A percentile compares a stretch with the other conserved stretches of the same genome.
Evolutionary conservation across 2,797 vertebrate genomes (phyloP).

Genomic region (Alca torda): DNA sequence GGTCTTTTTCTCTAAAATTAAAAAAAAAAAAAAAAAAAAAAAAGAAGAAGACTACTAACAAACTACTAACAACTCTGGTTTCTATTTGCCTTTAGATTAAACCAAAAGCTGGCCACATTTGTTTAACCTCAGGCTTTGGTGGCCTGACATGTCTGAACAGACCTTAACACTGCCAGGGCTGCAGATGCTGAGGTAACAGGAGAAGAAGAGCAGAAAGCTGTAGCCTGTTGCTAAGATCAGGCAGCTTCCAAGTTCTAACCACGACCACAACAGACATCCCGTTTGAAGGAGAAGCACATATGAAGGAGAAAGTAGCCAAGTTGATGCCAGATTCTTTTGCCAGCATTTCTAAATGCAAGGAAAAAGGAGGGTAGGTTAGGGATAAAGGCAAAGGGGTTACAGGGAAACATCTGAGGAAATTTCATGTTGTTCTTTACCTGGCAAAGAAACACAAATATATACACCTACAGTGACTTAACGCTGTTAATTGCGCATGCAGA

Average conservation of each 20-base stretch:
- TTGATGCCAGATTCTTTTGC: background rate
- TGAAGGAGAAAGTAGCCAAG: background rate
- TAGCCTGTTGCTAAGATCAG: constrained; percentile 1
- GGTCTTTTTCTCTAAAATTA: background rate
- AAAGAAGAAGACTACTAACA: no score
- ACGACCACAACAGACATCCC: constrained; percentile 23
- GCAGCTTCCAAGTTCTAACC: constrained; percentile 21
- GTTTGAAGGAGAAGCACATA: background rate
- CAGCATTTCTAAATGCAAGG: background rate
- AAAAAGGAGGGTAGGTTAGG: background rate
- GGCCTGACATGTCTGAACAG: constrained; percentile 51
- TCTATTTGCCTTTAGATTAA: constrained; percentile 29
- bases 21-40: background rate
- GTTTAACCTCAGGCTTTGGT: constrained; percentile 45
- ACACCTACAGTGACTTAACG: background rate
- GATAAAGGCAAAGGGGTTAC: background rate
- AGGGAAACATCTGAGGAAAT: background rate
- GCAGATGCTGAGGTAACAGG: constrained; percentile 25
- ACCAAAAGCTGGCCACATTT: background rate
- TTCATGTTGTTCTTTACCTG: background rate
- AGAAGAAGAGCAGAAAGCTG: background rate
- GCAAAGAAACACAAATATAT: background rate
- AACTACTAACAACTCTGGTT: background rate
- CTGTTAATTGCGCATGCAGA: background rate
- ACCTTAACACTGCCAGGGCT: background rate